These are phyloP conservation scores for Palaemon carinicauda DNA, from an alignment of 1,140 invertebrate species.

Conservation along the genomic window DNA sequence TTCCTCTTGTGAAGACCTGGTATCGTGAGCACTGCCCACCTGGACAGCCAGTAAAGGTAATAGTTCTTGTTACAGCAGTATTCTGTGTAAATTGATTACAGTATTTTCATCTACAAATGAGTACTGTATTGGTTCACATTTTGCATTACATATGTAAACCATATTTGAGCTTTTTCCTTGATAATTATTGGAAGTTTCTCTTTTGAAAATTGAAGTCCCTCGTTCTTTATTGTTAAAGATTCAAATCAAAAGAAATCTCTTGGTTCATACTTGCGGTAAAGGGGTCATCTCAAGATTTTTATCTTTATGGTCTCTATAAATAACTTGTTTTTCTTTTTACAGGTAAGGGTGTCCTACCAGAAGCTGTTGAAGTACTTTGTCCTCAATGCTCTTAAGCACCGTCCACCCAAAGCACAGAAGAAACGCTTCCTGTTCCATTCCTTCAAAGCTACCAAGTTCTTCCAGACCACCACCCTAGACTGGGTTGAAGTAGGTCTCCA, in stretches of 20 bases:
- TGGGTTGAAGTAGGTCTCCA: slow-evolving; percentile 98
- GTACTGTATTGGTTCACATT: too few relatives aligned
- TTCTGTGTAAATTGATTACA: too few relatives aligned
- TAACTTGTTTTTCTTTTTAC: slow-evolving; percentile 11
- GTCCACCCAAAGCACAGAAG: slow-evolving; percentile 97
- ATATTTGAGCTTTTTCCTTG: too few relatives aligned
- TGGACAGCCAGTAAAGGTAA: slow-evolving; percentile 85
- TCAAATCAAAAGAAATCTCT: not conserved
- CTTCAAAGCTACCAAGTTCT: slow-evolving; percentile 99
- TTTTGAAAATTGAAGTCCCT: too few relatives aligned
- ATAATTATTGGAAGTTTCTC: too few relatives aligned
- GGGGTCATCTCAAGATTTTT: not conserved
- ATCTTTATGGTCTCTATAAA: too few relatives aligned
- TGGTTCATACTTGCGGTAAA: not conserved
- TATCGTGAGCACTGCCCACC: slow-evolving; percentile 94
- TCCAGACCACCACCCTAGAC: slow-evolving; percentile 98
- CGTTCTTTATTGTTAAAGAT: too few relatives aligned
- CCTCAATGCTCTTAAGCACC: slow-evolving; percentile 95
- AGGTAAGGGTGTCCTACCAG: slow-evolving; percentile 99
- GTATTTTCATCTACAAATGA: slow-evolving; percentile 64
- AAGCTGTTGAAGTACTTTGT: slow-evolving; percentile 99
- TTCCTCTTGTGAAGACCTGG: slow-evolving; percentile 98
- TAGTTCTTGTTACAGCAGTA: too few relatives aligned
- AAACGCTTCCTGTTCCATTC: slow-evolving; percentile 97
- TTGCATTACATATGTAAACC: too few relatives aligned